Evolutionary conservation across 2,797 vertebrate genomes (phyloP), one percentile per base, ranked within the genome.

Genomic region (Pterois miles): DNA sequence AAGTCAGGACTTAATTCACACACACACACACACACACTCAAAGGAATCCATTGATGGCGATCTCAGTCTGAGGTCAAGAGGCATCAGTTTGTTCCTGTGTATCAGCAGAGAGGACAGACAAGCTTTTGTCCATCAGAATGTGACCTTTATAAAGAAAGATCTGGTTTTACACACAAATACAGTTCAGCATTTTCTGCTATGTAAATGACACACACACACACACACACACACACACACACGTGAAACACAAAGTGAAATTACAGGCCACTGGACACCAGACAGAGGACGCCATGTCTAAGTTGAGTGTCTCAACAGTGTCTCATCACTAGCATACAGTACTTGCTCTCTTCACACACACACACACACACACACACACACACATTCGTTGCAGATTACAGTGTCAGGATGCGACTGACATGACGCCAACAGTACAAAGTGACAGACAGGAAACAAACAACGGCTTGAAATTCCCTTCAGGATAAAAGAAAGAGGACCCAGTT

Each of bases 91-190:
- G 78, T 83, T 82, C 76, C 76, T 40, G 40, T 6, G 60, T 9
- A 11, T 73, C 74, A 69, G 65, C 33, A 29, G 2, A 34, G 23
- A 74, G 66, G 59, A 92, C 89, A 93, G 66, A 80, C 31, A 1
- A 64, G 58, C 63, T 74, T 79, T 85, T 92, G 90, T 92, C 82
- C 46, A 18, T 43, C 71, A 80, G 71, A 85, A 87, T 88, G 77
- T 82, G 84, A 88, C 69, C 64, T 88, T 86, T 79, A 56, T 27
- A 3, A 48, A 88, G 56, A 84, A 78, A 70, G 67, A 77, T 76
- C 69, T 64, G 71, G 46, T 53, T 83, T 72, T 23, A 27, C 50
- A 31, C 43, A 50, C 11, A 70, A 27, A 31, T 54, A 64, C 38
- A 57, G 40, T 18, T 46, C 5, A 57, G 65, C 52, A 16, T 54